Conservation (phyloP, 2,888 invertebrate species). For the Dasysyrphus albostriatus region DNA sequence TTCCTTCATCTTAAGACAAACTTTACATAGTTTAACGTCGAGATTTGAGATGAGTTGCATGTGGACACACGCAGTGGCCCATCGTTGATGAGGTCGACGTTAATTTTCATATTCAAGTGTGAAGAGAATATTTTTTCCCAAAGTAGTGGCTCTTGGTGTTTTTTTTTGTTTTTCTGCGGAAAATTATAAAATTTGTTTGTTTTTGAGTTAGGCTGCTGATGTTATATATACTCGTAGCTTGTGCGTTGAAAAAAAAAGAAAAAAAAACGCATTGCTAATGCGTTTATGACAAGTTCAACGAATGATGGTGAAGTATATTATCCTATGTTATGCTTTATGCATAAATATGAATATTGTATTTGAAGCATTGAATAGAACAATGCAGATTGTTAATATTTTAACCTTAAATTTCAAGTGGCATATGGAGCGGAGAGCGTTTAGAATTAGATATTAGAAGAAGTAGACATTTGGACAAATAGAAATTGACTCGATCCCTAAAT, state of each 20-base stretch:
- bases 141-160: slow-evolving; percentile 47
- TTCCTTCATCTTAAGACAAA: slow-evolving; percentile 38
- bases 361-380: slow-evolving; percentile 12
- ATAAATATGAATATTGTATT: background rate
- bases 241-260: background rate
- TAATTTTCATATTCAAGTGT: slow-evolving; percentile 74
- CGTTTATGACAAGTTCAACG: slow-evolving; percentile 32
- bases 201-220: slow-evolving; percentile 22
- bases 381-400: background rate
- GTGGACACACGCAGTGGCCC: slow-evolving; percentile 32
- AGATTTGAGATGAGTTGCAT: slow-evolving; percentile 19
- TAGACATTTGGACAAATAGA: too few species aligned
- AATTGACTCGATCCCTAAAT: too few species aligned
- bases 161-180: slow-evolving; percentile 19
- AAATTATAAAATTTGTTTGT: slow-evolving; percentile 31
- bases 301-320: background rate
- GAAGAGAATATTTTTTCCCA: slow-evolving; percentile 45
- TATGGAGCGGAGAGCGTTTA: too few species aligned
- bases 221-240: background rate
- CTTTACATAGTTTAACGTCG: slow-evolving; percentile 38
- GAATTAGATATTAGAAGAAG: too few species aligned
- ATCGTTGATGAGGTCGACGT: slow-evolving; percentile 44
- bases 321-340: background rate
- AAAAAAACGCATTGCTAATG: slow-evolving; percentile 13
- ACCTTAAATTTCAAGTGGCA: slow-evolving; percentile 4